Conservation (phyloP, 2,113 vertebrate species). For the Montifringilla adamsi region DNA sequence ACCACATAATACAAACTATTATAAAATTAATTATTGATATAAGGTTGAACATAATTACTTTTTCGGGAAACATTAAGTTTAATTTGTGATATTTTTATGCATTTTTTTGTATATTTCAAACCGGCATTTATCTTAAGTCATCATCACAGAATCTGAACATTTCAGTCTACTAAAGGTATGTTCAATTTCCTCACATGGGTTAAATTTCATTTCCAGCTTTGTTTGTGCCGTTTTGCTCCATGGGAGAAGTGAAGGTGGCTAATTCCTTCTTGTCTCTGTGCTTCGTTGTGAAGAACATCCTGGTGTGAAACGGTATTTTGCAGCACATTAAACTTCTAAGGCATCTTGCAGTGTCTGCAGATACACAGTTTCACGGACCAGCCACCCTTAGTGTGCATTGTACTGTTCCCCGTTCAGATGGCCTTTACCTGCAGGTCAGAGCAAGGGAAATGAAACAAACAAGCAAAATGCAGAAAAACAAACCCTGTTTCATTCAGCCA, state of each 20-base stretch:
- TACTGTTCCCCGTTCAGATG: not conserved
- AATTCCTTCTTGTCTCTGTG: not conserved
- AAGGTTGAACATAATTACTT: not conserved
- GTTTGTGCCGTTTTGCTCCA: not conserved
- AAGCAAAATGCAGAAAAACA: not conserved
- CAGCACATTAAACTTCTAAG: not conserved
- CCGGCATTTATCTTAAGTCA: not conserved
- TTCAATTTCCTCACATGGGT: not conserved
- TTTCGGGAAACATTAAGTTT: not conserved
- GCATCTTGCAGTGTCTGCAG: not conserved
- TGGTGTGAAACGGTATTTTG: not conserved
- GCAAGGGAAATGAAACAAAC: not conserved
- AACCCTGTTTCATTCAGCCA: not conserved
- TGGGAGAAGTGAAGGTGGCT: not conserved
- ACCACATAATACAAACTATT: not conserved
- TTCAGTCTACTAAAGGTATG: not conserved
- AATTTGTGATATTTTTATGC: not conserved
- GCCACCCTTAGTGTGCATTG: accelerated
- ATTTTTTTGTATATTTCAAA: not conserved
- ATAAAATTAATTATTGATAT: not conserved
- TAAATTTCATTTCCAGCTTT: not conserved
- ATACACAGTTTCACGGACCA: not conserved
- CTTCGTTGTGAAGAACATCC: not conserved
- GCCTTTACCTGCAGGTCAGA: not conserved
- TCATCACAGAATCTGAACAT: not conserved